Evolutionary conservation across 1,140 invertebrate genomes (phyloP).

Genomic region (Drosophila mayri): DNA sequence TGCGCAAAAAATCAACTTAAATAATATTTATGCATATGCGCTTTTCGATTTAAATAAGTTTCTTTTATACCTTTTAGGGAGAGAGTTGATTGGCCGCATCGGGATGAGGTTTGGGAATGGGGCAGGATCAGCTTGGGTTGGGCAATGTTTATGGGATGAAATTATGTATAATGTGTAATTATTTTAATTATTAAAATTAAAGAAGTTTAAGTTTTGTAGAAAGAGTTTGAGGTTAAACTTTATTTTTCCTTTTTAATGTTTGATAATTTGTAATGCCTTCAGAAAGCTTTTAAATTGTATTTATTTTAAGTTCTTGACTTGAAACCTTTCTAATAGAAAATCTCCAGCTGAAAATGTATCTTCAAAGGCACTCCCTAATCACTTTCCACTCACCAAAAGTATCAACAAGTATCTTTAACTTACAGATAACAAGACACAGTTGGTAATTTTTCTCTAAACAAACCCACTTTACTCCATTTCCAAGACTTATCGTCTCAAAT

Average conservation of each 20-base stretch:
- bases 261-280: background rate
- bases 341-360: background rate
- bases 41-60: slow-evolving; percentile 79
- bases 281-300: background rate
- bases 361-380: background rate
- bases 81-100: slow-evolving; percentile 38
- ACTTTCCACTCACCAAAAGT: slow-evolving; percentile 1
- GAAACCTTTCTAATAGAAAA: background rate
- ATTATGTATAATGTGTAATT: background rate
- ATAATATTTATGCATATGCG: slow-evolving; percentile 80
- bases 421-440: background rate
- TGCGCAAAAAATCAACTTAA: slow-evolving; percentile 76
- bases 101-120: slow-evolving; percentile 1
- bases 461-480: background rate
- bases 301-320: background rate
- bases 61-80: slow-evolving; percentile 33
- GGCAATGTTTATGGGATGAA: background rate
- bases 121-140: background rate
- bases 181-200: background rate
- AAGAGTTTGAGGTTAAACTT: too few species aligned
- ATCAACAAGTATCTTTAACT: slow-evolving; percentile 4
- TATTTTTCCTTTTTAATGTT: background rate
- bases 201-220: too few species aligned
- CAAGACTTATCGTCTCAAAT: background rate
- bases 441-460: background rate